phyloP scores from a whole-genome alignment of 64 coral and sea anemone genomes.

The Exaiptasia diaphana region DNA sequence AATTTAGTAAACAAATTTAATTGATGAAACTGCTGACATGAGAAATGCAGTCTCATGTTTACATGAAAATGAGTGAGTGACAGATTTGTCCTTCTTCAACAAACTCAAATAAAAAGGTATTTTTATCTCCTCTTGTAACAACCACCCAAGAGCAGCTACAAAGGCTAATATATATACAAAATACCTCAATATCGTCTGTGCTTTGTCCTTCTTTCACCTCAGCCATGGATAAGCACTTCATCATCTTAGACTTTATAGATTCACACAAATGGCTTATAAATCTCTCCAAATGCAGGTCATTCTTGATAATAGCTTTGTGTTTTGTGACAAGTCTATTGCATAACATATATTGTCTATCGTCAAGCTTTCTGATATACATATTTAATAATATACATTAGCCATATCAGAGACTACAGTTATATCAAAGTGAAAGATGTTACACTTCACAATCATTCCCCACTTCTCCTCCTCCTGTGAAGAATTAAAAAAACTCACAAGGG shows the following conservation, averaged over 20 bases:
- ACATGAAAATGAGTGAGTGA: too few relatives aligned
- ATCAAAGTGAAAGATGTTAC: too few relatives aligned
- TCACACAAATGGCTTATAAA: not conserved
- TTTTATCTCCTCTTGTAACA: too few relatives aligned
- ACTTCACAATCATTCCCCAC: too few relatives aligned
- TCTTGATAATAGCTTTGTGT: constrained; percentile 74
- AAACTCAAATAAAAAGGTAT: too few relatives aligned
- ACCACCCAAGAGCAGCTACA: not conserved
- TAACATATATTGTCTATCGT: not conserved
- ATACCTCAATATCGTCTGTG: not conserved
- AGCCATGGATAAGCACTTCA: constrained; percentile 6
- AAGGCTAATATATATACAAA: not conserved
- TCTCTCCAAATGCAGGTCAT: constrained; percentile 52
- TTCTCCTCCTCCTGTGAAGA: too few relatives aligned
- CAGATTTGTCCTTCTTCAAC: too few relatives aligned
- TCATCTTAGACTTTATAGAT: constrained; percentile 34
- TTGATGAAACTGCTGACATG: too few relatives aligned
- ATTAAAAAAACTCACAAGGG: too few relatives aligned
- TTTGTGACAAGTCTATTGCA: constrained; percentile 66
- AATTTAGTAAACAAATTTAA: not conserved
- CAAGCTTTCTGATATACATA: not conserved
- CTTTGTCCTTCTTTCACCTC: not conserved
- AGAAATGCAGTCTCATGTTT: too few relatives aligned
- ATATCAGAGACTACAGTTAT: too few relatives aligned
- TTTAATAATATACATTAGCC: not conserved